A percentile compares a stretch with the other conserved stretches of the same genome.
Conservation (phyloP, 1,140 invertebrate genomes). For the Cydia fagiglandana region DNA sequence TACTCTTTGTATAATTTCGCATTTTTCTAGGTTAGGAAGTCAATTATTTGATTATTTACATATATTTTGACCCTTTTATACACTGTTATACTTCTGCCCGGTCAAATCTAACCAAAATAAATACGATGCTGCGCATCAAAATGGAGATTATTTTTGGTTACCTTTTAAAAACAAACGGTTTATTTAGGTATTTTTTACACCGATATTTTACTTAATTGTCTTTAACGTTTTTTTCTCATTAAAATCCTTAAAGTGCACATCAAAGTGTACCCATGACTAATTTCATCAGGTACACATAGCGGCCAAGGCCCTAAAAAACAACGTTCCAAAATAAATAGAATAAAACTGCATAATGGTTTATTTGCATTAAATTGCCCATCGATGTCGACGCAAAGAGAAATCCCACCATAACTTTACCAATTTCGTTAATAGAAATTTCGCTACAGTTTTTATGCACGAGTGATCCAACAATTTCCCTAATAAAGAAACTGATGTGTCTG, state of each 20-base stretch:
- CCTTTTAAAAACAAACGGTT: not conserved
- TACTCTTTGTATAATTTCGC: not conserved
- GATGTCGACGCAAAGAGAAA: not conserved
- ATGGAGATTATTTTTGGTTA: not conserved
- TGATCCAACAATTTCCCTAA: conserved; percentile 7
- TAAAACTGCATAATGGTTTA: not conserved
- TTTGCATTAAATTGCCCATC: not conserved
- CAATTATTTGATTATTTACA: not conserved
- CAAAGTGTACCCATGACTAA: not conserved
- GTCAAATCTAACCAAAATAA: not conserved
- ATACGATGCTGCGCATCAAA: not conserved
- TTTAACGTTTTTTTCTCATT: not conserved
- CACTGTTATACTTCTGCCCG: not conserved
- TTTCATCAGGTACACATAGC: not conserved
- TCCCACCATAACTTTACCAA: conserved; percentile 11
- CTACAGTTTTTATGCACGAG: conserved; percentile 16
- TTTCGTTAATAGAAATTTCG: conserved; percentile 7
- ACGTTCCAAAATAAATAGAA: not conserved
- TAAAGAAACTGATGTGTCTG: conserved; percentile 23
- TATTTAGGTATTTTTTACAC: not conserved
- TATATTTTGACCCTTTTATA: not conserved
- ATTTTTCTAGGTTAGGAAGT: not conserved
- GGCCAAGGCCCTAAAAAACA: not conserved
- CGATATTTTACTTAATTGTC: conserved; percentile 5
- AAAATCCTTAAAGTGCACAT: not conserved